These are phyloP conservation scores for Aphelenchoides bicaudatus DNA, from an alignment of 2,888 invertebrate genomes.

Conservation along the genomic window DNA sequence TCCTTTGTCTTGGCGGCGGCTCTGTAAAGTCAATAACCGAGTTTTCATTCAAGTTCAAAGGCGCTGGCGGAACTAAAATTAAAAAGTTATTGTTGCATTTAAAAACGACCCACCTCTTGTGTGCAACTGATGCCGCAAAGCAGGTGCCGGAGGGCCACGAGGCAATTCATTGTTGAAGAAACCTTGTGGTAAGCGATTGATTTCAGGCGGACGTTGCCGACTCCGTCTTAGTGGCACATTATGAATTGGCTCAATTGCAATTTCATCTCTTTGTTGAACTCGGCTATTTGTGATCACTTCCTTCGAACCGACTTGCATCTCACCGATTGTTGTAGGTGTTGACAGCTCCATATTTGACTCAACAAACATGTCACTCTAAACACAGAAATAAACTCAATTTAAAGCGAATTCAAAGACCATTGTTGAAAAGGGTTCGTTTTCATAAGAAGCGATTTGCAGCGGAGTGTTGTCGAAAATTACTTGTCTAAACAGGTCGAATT, in stretches of 20 bases:
- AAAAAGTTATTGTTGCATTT: too few species aligned
- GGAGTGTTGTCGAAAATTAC: background rate
- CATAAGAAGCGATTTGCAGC: constrained; percentile 6
- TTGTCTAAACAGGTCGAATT: background rate
- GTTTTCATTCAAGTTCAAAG: background rate
- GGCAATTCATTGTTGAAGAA: too few species aligned
- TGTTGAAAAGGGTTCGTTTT: constrained; percentile 2
- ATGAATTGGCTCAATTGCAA: background rate
- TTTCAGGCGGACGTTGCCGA: background rate
- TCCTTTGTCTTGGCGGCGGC: too few species aligned
- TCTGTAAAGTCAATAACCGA: too few species aligned
- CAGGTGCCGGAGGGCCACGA: background rate
- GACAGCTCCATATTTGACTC: constrained; percentile 7
- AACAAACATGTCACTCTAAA: constrained; percentile 20
- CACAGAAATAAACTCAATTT: background rate
- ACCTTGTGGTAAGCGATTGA: too few species aligned
- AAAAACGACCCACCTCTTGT: too few species aligned
- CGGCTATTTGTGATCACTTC: background rate
- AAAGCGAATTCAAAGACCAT: background rate
- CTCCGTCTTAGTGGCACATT: constrained; percentile 4
- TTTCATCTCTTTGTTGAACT: constrained; percentile 11
- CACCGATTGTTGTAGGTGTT: constrained; percentile 37
- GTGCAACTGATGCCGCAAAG: constrained; percentile 1
- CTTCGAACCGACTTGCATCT: constrained; percentile 28
- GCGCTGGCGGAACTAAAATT: background rate